These are phyloP conservation scores for Lepus townsendii DNA, from an alignment of 2,797 vertebrate species.

Conservation along the genomic window DNA sequence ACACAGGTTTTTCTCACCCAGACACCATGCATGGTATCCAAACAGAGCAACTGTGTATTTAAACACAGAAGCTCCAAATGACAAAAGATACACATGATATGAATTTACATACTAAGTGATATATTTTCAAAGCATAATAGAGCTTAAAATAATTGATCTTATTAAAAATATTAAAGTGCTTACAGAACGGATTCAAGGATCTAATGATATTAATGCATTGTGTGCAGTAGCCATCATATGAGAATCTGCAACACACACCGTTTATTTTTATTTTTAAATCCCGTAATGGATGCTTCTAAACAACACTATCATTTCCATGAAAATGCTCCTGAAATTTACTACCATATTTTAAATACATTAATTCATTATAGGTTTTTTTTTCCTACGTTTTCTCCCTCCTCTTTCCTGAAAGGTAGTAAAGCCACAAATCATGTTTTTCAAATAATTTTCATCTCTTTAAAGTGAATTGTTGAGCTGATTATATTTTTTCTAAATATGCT, in stretches of 20 bases:
- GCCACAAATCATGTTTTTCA: constrained; percentile 70
- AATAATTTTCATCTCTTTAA: constrained; percentile 75
- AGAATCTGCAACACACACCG: constrained; percentile 57
- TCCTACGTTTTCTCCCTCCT: constrained; percentile 30
- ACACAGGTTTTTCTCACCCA: constrained; percentile 19
- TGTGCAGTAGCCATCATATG: constrained; percentile 61
- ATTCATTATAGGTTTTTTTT: constrained; percentile 66
- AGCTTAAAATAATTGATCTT: constrained; percentile 79
- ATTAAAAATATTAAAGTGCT: constrained; percentile 67
- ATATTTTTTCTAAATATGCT: constrained; percentile 74
- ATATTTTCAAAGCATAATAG: constrained; percentile 67
- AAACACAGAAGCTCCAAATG: constrained; percentile 54
- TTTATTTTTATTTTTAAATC: constrained; percentile 55
- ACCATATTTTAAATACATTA: constrained; percentile 77
- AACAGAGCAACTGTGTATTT: constrained; percentile 66
- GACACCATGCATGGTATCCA: background rate
- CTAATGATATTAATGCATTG: constrained; percentile 71
- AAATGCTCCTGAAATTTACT: constrained; percentile 79
- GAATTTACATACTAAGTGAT: constrained; percentile 64
- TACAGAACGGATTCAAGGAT: constrained; percentile 65
- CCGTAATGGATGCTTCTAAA: constrained; percentile 73
- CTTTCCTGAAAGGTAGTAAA: constrained; percentile 58
- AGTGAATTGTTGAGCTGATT: constrained; percentile 53
- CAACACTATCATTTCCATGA: constrained; percentile 74
- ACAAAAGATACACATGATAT: constrained; percentile 58